A percentile compares a stretch with the other conserved stretches of the same genome.
These are phyloP conservation scores for Oxygymnocypris stewartii DNA, from an alignment of 2,113 vertebrate genomes.

Conservation along the genomic window DNA sequence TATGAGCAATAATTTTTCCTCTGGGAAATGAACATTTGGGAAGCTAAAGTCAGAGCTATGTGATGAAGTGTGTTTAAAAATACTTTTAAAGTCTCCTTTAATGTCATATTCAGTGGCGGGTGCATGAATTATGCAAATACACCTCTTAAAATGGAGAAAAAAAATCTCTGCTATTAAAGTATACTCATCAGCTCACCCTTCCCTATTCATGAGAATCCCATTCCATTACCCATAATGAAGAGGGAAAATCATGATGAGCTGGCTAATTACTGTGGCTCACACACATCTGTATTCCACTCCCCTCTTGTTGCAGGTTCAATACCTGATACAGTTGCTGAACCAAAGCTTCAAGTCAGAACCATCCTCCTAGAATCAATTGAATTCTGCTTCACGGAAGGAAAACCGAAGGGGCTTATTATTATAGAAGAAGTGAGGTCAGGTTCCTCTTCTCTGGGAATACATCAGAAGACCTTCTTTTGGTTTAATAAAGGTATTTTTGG, in stretches of 20 bases:
- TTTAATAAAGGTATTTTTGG: slow-evolving; percentile 31
- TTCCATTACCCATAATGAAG: slow-evolving; percentile 68
- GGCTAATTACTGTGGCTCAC: slow-evolving; percentile 55
- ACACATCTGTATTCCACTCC: slow-evolving; percentile 42
- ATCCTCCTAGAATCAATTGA: slow-evolving; percentile 43
- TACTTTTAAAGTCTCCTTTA: slow-evolving; percentile 46
- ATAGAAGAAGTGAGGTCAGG: slow-evolving; percentile 8
- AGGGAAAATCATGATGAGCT: slow-evolving; percentile 60
- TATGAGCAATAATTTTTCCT: neutral
- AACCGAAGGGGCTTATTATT: slow-evolving; percentile 41
- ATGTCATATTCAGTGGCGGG: slow-evolving; percentile 46
- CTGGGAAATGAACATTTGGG: neutral
- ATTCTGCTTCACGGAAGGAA: slow-evolving; percentile 48
- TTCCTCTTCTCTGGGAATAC: slow-evolving; percentile 25
- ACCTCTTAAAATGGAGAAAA: slow-evolving; percentile 70
- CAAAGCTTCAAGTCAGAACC: slow-evolving; percentile 51
- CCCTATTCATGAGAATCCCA: slow-evolving; percentile 68
- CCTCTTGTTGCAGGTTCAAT: slow-evolving; percentile 53
- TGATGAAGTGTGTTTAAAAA: slow-evolving; percentile 55
- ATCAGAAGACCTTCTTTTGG: slow-evolving; percentile 22
- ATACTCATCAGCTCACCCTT: slow-evolving; percentile 73
- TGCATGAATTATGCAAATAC: slow-evolving; percentile 75
- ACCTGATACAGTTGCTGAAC: slow-evolving; percentile 38
- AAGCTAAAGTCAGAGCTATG: slow-evolving; percentile 20
- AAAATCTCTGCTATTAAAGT: slow-evolving; percentile 71